Conservation (phyloP, 1,140 invertebrate species). For the Sycobia sp. region DNA sequence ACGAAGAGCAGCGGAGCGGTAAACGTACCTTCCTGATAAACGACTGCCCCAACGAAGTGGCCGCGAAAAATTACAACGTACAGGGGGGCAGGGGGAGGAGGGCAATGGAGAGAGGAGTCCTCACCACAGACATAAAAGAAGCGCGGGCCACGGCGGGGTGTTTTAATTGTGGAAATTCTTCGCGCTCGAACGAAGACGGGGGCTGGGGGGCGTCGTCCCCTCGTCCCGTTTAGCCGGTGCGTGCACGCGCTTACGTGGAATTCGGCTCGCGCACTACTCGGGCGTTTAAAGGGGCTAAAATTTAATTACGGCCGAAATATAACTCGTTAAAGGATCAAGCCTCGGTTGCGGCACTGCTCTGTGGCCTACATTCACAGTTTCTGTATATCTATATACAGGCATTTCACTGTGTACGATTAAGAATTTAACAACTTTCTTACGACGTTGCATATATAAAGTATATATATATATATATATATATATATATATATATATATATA, state of each 20-base stretch:
- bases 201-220: too few relatives aligned
- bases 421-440: background rate
- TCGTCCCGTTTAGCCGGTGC: too few relatives aligned
- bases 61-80: background rate
- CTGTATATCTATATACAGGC: too few relatives aligned
- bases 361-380: slow-evolving; percentile 22
- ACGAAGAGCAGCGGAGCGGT: background rate
- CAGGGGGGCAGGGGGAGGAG: background rate
- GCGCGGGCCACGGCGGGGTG: background rate
- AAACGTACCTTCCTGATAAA: background rate
- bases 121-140: background rate
- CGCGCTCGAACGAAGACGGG: background rate
- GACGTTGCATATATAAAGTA: too few relatives aligned
- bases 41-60: background rate
- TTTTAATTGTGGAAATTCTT: slow-evolving; percentile 36
- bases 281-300: too few relatives aligned
- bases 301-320: slow-evolving; percentile 33
- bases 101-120: background rate
- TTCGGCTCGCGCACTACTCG: too few relatives aligned
- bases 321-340: slow-evolving; percentile 24
- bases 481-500: too few relatives aligned
- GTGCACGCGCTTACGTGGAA: too few relatives aligned
- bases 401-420: background rate
- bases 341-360: background rate
- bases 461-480: too few relatives aligned